A percentile compares a stretch with the other conserved stretches of the same genome.
Evolutionary conservation across 1,140 invertebrate genomes (phyloP).

Genomic region (Megalopta genalis): DNA sequence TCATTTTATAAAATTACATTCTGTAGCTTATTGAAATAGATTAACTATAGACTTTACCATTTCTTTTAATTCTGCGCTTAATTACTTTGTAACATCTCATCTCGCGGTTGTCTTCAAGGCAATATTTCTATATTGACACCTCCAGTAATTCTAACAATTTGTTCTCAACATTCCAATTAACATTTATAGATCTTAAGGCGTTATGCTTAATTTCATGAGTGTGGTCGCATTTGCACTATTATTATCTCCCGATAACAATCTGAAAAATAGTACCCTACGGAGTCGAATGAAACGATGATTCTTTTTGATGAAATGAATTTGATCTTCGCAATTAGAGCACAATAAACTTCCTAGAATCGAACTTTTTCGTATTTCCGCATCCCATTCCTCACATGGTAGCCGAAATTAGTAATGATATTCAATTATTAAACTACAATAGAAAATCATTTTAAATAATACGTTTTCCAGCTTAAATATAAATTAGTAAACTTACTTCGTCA

Average conservation of each 20-base stretch:
- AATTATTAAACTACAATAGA: background rate
- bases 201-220: conserved; percentile 13
- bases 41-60: conserved; percentile 10
- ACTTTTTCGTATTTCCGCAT: conserved; percentile 12
- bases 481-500: conserved; percentile 25
- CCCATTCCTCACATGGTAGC: background rate
- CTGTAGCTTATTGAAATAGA: conserved; percentile 12
- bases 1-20: conserved; percentile 24
- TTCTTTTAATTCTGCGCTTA: background rate
- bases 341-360: conserved; percentile 17
- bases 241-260: background rate
- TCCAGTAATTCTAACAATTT: conserved; percentile 10
- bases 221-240: background rate
- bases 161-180: conserved; percentile 14
- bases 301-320: conserved; percentile 9
- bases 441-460: conserved; percentile 35
- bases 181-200: conserved; percentile 22
- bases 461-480: conserved; percentile 15
- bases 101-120: conserved; percentile 19
- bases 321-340: background rate
- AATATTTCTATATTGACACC: conserved; percentile 31
- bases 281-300: background rate
- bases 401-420: background rate
- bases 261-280: background rate
- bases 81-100: conserved; percentile 8